These are phyloP conservation scores for Pantherophis alleghaniensis DNA, from an alignment of 2,797 vertebrate genomes.

Conservation along the genomic window DNA sequence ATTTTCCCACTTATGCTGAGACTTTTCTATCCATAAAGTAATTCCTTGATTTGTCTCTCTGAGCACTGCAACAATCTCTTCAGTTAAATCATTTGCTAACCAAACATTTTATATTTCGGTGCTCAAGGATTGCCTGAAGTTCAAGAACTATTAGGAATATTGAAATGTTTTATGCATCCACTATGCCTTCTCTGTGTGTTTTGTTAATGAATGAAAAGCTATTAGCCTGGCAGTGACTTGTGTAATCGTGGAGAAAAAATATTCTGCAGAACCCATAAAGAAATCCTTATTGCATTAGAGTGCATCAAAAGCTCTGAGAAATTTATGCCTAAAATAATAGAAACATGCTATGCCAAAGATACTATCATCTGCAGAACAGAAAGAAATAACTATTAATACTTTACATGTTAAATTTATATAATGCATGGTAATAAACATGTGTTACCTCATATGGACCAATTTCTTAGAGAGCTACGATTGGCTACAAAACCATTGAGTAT, in stretches of 20 bases:
- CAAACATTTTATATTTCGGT: constrained; percentile 27
- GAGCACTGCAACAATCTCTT: background rate
- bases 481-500: background rate
- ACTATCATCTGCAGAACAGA: background rate
- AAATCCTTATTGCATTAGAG: background rate
- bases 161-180: constrained; percentile 17
- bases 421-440: background rate
- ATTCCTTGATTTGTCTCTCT: background rate
- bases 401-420: background rate
- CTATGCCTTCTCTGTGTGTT: background rate
- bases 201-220: constrained; percentile 23
- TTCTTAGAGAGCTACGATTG: background rate
- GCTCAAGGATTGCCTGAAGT: constrained; percentile 30
- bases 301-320: constrained; percentile 1
- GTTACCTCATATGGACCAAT: background rate
- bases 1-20: constrained; percentile 11
- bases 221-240: constrained; percentile 7
- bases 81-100: constrained; percentile 28
- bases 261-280: background rate
- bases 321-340: background rate
- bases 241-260: background rate
- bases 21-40: constrained; percentile 16
- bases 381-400: background rate
- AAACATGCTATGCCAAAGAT: background rate
- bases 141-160: constrained; percentile 6